Percentiles rank a stretch among this genome's conserved stretches.
Conservation (phyloP, 2,888 invertebrate species). For the Plebejus anna region DNA sequence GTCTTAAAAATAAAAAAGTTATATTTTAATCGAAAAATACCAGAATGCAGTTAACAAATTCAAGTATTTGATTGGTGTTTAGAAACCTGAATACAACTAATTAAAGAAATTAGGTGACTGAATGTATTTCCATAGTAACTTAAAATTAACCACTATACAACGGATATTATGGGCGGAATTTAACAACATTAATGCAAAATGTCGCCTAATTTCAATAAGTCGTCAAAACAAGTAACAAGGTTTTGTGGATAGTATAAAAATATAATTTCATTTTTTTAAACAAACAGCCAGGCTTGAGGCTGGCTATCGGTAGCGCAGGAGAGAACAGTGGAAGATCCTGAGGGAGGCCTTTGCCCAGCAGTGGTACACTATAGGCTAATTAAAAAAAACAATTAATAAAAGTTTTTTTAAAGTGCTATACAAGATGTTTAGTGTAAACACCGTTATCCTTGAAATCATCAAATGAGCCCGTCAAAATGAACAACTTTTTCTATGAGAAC, state of each 20-base stretch:
- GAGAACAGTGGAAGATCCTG: no score
- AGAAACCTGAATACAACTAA: conserved; percentile 12
- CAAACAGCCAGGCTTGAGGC: no score
- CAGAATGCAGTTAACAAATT: background rate
- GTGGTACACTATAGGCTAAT: no score
- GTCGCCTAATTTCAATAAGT: background rate
- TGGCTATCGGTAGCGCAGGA: no score
- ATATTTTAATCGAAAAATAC: background rate
- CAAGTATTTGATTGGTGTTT: background rate
- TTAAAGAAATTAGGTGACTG: conserved; percentile 7
- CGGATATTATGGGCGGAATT: background rate
- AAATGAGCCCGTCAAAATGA: no score
- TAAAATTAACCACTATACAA: background rate
- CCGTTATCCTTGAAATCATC: no score
- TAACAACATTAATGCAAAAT: background rate
- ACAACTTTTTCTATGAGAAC: no score
- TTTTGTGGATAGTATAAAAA: background rate
- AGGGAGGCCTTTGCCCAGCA: no score
- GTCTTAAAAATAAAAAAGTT: background rate
- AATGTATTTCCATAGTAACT: conserved; percentile 4
- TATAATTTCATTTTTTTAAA: background rate
- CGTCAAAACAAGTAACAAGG: background rate
- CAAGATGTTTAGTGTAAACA: no score
- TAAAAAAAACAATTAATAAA: no score
- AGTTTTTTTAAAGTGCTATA: no score